Base-by-base conservation (phyloP, 2,888 invertebrate species). In the Venusia cambrica region DNA sequence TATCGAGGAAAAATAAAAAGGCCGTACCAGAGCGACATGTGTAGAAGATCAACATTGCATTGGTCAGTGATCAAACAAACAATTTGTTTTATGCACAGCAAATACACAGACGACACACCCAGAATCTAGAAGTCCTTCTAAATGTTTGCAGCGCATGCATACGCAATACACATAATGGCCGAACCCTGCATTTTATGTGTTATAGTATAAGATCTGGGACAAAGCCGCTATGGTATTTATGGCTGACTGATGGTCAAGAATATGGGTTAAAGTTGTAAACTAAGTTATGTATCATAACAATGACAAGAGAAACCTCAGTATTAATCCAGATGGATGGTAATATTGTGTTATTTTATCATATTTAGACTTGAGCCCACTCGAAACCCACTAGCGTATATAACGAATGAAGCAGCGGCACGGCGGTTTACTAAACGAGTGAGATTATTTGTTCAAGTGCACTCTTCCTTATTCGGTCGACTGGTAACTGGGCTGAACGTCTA, bases 361-460 rank as follows among this genome's bases (percentile, higher is more conserved):
- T 57, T 57, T 57, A 54, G 50, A 35, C 59, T 58, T 62, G 53
- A 54, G 50, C 62, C 60, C 65, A 66, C 61, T 65, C 59, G 27
- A 48, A 61, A 46, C 72, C 67, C 65, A 69, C 67, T 53, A 50
- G 24, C 34, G 45, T 50, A 52, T 55, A 65, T 67, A 62, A 66
- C 57, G 53, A 63, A 54, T 60, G 47, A 59, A 59, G 59, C 54
- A 59, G 54, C 57, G 57, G 56, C 57, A 53, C 54, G 60, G 54
- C 57, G 57, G 56, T 55, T 52, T 54, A 57, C 48, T 58, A 62
- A 62, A 57, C 57, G 51, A 57, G 61, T 54, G 51, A 62, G 63
- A 65, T 71, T 74, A 72, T 74, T 75, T 73, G 71, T 74, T 73
- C 76, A 78, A 79, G 73, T 77, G 73, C 67, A 67, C 59, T 72